A percentile compares a stretch with the other conserved stretches of the same genome.
Conservation (phyloP, 2,797 vertebrate species). For the Lindbergichthys nudifrons region DNA sequence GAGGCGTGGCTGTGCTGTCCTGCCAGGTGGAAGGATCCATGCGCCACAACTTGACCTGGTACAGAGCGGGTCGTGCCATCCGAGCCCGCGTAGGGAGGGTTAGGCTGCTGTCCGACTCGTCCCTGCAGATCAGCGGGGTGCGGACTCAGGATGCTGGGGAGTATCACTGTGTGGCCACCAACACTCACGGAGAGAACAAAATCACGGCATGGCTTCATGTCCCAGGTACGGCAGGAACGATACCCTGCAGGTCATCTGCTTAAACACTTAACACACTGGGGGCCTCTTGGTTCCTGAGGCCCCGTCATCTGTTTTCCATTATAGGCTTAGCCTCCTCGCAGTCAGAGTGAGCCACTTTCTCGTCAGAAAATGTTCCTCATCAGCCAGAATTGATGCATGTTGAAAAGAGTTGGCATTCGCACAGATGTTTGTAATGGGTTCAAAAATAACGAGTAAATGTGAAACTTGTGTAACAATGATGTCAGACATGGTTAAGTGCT, state of each 20-base stretch:
- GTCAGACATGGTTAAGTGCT: conserved; percentile 40
- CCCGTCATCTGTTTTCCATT: conserved; percentile 82
- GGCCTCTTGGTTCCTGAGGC: conserved; percentile 61
- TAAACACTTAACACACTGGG: conserved; percentile 58
- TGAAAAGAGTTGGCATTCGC: conserved; percentile 48
- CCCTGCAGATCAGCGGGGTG: conserved; percentile 84
- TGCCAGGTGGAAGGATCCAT: conserved; percentile 84
- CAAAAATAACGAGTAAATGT: conserved; percentile 55
- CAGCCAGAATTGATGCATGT: conserved; percentile 50
- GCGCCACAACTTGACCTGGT: conserved; percentile 92
- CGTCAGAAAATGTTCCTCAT: conserved; percentile 64
- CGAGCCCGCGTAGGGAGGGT: conserved; percentile 67
- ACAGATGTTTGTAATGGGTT: conserved; percentile 52
- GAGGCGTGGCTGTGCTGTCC: conserved; percentile 84
- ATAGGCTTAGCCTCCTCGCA: conserved; percentile 57
- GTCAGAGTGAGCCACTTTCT: conserved; percentile 63
- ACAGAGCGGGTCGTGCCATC: conserved; percentile 78
- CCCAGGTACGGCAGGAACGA: conserved; percentile 82
- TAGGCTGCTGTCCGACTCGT: conserved; percentile 83
- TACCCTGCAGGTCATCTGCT: conserved; percentile 69
- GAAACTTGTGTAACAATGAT: conserved; percentile 41
- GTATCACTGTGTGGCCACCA: conserved; percentile 89
- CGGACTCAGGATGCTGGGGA: conserved; percentile 81
- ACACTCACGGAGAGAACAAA: conserved; percentile 77
- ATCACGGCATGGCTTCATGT: conserved; percentile 89